A percentile compares a stretch with the other conserved stretches of the same genome.
phyloP scores from a whole-genome alignment of 2,888 invertebrate species.

The Carterocephalus palaemon region DNA sequence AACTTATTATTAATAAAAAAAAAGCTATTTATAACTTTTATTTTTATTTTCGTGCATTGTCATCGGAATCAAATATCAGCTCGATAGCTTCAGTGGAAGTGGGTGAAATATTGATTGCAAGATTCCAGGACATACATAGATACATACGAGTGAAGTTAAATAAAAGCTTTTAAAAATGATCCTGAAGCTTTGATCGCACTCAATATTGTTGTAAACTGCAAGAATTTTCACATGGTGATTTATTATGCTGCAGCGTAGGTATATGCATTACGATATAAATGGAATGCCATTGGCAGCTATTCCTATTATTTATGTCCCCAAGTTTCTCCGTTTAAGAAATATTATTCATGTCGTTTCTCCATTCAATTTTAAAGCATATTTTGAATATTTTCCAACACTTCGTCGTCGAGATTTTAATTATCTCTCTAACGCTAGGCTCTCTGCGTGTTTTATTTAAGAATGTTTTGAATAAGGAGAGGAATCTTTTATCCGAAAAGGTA shows the following conservation, averaged over 20 bases:
- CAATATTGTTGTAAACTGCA: conserved; percentile 7
- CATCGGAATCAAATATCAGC: too few relatives aligned
- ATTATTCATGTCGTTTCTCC: conserved; percentile 23
- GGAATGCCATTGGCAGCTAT: conserved; percentile 23
- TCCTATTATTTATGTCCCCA: conserved; percentile 20
- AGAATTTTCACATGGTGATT: conserved; percentile 17
- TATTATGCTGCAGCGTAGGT: conserved; percentile 10
- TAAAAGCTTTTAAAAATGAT: conserved; percentile 9
- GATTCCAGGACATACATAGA: too few relatives aligned
- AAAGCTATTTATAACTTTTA: too few relatives aligned
- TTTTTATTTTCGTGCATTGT: too few relatives aligned
- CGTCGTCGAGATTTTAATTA: conserved; percentile 16
- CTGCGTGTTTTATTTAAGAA: background rate
- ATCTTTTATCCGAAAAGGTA: background rate
- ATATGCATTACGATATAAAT: conserved; percentile 24
- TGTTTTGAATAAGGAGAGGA: background rate
- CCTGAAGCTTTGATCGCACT: background rate
- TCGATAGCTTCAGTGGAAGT: too few relatives aligned
- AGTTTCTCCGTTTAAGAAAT: conserved; percentile 21
- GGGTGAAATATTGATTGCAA: too few relatives aligned
- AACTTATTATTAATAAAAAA: too few relatives aligned
- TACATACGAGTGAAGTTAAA: too few relatives aligned
- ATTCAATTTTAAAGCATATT: conserved; percentile 13
- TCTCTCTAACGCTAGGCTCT: conserved; percentile 5
- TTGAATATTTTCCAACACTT: conserved; percentile 11